phyloP scores from a whole-genome alignment of 1,140 invertebrate genomes.

The Coboldia fuscipes region DNA sequence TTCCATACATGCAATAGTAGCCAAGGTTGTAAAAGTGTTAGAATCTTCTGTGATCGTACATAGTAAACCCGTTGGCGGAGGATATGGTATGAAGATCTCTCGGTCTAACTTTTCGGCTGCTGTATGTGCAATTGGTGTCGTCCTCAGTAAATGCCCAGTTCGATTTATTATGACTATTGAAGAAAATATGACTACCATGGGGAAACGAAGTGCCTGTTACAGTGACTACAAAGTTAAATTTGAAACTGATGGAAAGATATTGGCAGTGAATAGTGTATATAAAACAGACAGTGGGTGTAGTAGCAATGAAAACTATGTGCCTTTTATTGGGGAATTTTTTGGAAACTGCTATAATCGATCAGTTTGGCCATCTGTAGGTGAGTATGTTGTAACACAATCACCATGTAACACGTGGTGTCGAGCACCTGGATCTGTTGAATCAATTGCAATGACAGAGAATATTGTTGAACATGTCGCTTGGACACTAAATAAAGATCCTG shows the following conservation, averaged over 20 bases:
- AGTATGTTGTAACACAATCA: slow-evolving; percentile 33
- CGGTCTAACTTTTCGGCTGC: slow-evolving; percentile 27
- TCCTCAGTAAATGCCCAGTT: slow-evolving; percentile 33
- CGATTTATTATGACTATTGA: slow-evolving; percentile 38
- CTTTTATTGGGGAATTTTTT: slow-evolving; percentile 20
- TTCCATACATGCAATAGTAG: slow-evolving; percentile 28
- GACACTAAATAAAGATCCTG: slow-evolving; percentile 37
- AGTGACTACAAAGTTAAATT: slow-evolving; percentile 33
- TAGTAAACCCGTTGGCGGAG: slow-evolving; percentile 44
- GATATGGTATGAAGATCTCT: slow-evolving; percentile 44
- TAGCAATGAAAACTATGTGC: slow-evolving; percentile 28
- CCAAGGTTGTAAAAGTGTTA: slow-evolving; percentile 23
- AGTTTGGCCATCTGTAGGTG: slow-evolving; percentile 31
- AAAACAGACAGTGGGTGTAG: slow-evolving; percentile 39
- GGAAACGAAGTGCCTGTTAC: slow-evolving; percentile 32
- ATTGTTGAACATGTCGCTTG: slow-evolving; percentile 66
- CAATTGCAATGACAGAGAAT: slow-evolving; percentile 40
- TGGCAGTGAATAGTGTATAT: slow-evolving; percentile 34
- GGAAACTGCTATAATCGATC: slow-evolving; percentile 31
- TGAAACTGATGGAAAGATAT: slow-evolving; percentile 37
- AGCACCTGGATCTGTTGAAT: slow-evolving; percentile 41
- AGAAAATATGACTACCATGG: slow-evolving; percentile 38
- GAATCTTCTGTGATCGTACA: slow-evolving; percentile 34
- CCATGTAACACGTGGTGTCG: slow-evolving; percentile 33
- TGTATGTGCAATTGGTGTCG: slow-evolving; percentile 36